phyloP scores from a whole-genome alignment of 2,113 vertebrate species.

The Hydropotes inermis region DNA sequence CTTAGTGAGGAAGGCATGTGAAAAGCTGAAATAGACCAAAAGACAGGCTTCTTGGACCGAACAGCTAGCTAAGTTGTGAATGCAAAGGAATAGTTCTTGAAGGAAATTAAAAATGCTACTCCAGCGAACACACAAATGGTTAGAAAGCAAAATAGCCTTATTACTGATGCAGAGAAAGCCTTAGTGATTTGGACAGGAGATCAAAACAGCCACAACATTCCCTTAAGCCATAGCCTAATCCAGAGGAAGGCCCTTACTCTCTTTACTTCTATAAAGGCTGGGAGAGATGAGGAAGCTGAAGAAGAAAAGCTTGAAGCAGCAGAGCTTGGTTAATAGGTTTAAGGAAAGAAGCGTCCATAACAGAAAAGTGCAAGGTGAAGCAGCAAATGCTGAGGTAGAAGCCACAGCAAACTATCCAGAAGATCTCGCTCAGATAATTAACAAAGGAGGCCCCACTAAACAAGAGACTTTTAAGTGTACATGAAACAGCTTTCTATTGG shows the following conservation, averaged over 20 bases:
- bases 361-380: not conserved
- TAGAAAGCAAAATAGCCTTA: not conserved
- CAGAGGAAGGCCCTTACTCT: not conserved
- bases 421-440: not conserved
- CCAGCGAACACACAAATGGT: not conserved
- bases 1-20: not conserved
- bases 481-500: not conserved
- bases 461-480: not conserved
- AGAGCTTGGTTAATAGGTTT: not conserved
- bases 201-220: not conserved
- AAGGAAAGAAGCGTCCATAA: not conserved
- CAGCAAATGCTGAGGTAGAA: not conserved
- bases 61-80: not conserved
- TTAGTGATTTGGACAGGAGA: not conserved
- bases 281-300: not conserved
- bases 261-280: not conserved
- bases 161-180: not conserved
- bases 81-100: not conserved
- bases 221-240: not conserved
- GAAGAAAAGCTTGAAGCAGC: not conserved
- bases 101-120: not conserved
- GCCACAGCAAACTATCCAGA: not conserved
- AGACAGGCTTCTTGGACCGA: not conserved
- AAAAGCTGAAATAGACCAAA: not conserved
- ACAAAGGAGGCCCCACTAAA: not conserved